These are phyloP conservation scores for Phragmatobia fuliginosa DNA, from an alignment of 2,888 invertebrate genomes.

Conservation along the genomic window DNA sequence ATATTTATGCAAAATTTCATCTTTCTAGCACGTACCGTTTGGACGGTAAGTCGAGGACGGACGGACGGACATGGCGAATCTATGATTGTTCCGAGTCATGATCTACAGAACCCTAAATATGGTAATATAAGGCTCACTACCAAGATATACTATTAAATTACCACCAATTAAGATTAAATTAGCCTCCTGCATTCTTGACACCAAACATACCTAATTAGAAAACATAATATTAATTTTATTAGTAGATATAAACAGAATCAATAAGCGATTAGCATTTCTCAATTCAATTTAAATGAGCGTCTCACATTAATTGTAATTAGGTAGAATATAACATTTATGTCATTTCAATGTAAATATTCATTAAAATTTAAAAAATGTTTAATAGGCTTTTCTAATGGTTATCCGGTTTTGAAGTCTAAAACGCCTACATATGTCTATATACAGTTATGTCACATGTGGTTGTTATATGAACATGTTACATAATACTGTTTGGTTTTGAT, in stretches of 20 bases:
- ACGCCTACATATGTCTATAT: not conserved
- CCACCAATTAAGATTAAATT: not conserved
- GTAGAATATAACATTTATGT: not conserved
- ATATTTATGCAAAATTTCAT: too few relatives aligned
- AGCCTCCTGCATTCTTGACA: not conserved
- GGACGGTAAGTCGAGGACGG: too few relatives aligned
- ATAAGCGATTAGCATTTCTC: not conserved
- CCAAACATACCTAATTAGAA: not conserved
- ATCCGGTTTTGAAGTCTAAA: not conserved
- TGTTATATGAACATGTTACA: not conserved
- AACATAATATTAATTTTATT: not conserved
- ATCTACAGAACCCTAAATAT: too few relatives aligned
- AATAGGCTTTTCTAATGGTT: not conserved
- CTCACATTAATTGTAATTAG: conserved; percentile 4
- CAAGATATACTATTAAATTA: not conserved
- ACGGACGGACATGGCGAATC: too few relatives aligned
- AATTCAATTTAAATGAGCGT: not conserved
- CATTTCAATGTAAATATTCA: conserved; percentile 1
- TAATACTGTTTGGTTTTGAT: not conserved
- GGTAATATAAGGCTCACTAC: too few relatives aligned
- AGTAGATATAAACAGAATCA: not conserved
- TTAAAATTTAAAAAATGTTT: not conserved
- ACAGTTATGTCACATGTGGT: not conserved
- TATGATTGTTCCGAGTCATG: too few relatives aligned
- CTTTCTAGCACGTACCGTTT: too few relatives aligned